Evolutionary conservation across 2,888 invertebrate genomes (phyloP), one percentile per base, ranked within the genome.

Genomic region (Steromphala cineraria): DNA sequence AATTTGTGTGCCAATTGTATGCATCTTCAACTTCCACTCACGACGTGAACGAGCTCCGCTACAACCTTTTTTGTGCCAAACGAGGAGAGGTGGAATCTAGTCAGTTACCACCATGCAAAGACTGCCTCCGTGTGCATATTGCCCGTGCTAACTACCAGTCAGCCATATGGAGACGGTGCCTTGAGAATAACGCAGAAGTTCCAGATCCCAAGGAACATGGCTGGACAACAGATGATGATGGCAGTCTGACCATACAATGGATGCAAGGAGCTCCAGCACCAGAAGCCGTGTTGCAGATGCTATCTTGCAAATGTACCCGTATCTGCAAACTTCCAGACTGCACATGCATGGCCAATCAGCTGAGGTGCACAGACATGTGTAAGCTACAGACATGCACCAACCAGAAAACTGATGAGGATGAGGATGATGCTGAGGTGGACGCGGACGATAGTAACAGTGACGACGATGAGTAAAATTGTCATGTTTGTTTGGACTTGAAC

Each of bases 121-220:
- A 76, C 55, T 53, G 21, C 31, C 36, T 74, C 10, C 40, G n/a
- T 53, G 40, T 55, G 55, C 79, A 83, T 76, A 31, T 53, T 31
- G 2, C 53, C 10, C 67, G 80, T n/a, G 82, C 81, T 15, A 83
- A 76, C 80, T 83, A 83, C 52, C 81, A 83, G 56, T 82, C 83
- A 15, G 83, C 75, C 19, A 83, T 83, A 24, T 83, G 82, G 79
- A 78, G 67, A 40, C 67, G 82, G 31, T 67, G 75, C 56, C 71
- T 83, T n/a, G 53, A 83, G 46, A 53, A 53, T 19, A 21, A 83
- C 19, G 77, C 82, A 17, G 62, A 36, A 13, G 62, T 82, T 10
- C 83, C 80, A 77, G 53, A 21, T 56, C 82, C 81, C 17, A 52
- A 46, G 21, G 62, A 52, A n/a, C 53, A 67, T 67, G 81, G 79